These are phyloP conservation scores for Cyphomyrmex costatus DNA, from an alignment of 1,140 invertebrate genomes.

Conservation along the genomic window DNA sequence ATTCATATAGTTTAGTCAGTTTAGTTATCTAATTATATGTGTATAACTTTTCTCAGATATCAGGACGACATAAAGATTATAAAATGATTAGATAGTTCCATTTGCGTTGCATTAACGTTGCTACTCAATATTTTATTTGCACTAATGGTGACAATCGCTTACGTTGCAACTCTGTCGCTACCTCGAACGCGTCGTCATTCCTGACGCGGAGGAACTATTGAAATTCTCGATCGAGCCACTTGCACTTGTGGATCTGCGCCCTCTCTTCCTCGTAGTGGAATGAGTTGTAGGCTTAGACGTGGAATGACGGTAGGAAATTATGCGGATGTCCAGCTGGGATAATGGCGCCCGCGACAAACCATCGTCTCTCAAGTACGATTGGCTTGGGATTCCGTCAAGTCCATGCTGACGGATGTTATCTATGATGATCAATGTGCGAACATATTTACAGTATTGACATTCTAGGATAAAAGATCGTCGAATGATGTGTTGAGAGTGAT, in stretches of 20 bases:
- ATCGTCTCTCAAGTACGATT: slow-evolving; percentile 74
- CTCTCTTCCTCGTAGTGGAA: slow-evolving; percentile 67
- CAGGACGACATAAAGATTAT: neutral
- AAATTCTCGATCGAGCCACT: slow-evolving; percentile 70
- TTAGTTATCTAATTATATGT: neutral
- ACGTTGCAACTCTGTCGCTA: slow-evolving; percentile 37
- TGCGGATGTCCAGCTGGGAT: slow-evolving; percentile 82
- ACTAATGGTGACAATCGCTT: slow-evolving; percentile 46
- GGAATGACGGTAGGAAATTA: slow-evolving; percentile 80
- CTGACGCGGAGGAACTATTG: slow-evolving; percentile 48
- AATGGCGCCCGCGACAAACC: slow-evolving; percentile 77
- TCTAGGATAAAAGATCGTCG: slow-evolving; percentile 26
- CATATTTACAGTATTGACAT: slow-evolving; percentile 38
- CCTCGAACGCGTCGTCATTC: slow-evolving; percentile 43
- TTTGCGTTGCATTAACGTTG: slow-evolving; percentile 23
- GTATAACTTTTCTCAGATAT: neutral
- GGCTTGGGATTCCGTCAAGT: slow-evolving; percentile 72
- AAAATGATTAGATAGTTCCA: slow-evolving; percentile 1
- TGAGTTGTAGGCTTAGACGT: slow-evolving; percentile 74
- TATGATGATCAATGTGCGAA: slow-evolving; percentile 72
- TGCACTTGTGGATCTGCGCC: slow-evolving; percentile 37
- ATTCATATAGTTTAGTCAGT: neutral
- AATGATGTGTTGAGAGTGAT: neutral
- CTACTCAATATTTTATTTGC: slow-evolving; percentile 15
- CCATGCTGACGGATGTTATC: slow-evolving; percentile 80